Evolutionary conservation across 2,113 vertebrate genomes (phyloP).

Genomic region (Choloepus hoffmanni): DNA sequence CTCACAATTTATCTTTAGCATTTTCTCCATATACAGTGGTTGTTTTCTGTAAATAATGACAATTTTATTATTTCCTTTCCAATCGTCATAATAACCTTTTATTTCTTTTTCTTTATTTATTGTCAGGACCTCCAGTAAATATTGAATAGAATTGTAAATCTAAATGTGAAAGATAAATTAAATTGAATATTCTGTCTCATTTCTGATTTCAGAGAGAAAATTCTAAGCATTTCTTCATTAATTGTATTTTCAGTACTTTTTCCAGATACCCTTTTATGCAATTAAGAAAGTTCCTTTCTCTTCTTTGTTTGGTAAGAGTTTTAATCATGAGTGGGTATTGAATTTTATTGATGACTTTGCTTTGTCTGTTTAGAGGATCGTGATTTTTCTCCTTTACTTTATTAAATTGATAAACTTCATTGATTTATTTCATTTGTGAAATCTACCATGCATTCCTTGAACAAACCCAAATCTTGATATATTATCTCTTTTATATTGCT

Average conservation of each 20-base stretch:
- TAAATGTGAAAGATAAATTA: neutral
- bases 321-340: neutral
- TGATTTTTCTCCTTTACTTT: neutral
- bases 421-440: neutral
- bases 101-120: neutral
- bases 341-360: neutral
- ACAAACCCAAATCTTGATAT: neutral
- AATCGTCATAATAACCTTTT: neutral
- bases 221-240: neutral
- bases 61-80: neutral
- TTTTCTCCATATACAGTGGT: neutral
- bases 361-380: neutral
- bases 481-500: neutral
- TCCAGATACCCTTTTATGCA: neutral
- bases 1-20: neutral
- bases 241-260: neutral
- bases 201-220: neutral
- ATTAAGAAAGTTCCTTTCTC: neutral
- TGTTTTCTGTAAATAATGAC: neutral
- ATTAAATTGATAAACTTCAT: neutral
- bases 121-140: neutral
- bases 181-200: neutral
- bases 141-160: neutral
- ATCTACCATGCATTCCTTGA: neutral
- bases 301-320: neutral